Evolutionary conservation across 1,140 invertebrate genomes (phyloP).

Genomic region (Trachymyrmex cornetzi): DNA sequence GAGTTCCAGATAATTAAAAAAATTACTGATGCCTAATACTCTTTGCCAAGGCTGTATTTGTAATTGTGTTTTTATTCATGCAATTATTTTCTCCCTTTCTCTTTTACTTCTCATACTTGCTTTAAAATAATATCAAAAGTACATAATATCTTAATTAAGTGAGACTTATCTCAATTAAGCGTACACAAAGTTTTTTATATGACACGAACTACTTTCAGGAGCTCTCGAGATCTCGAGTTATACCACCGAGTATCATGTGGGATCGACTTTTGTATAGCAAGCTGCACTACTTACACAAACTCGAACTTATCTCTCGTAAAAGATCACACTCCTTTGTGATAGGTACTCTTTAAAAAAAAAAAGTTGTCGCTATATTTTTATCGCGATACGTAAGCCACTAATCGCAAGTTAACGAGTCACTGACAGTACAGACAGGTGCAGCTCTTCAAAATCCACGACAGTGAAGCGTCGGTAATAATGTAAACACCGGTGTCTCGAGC

Average conservation of each 20-base stretch:
- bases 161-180: neutral
- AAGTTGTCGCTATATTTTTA: slow-evolving; percentile 7
- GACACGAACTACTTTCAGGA: neutral
- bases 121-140: neutral
- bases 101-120: neutral
- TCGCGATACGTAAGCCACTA: neutral
- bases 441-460: slow-evolving; percentile 40
- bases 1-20: too few species aligned
- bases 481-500: slow-evolving; percentile 23
- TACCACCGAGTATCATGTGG: neutral
- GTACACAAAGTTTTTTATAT: neutral
- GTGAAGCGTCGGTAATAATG: slow-evolving; percentile 49
- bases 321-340: neutral
- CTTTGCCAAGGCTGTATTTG: too few species aligned
- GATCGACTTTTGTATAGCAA: neutral
- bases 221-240: neutral
- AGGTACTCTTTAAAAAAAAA: slow-evolving; percentile 7
- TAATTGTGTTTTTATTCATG: neutral
- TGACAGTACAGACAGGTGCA: slow-evolving; percentile 38
- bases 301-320: neutral
- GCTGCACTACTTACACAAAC: neutral
- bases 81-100: neutral
- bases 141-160: neutral
- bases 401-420: slow-evolving; percentile 32
- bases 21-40: too few species aligned